phyloP scores from a whole-genome alignment of 2,113 vertebrate species.

The Dryoscopus gambensis region DNA sequence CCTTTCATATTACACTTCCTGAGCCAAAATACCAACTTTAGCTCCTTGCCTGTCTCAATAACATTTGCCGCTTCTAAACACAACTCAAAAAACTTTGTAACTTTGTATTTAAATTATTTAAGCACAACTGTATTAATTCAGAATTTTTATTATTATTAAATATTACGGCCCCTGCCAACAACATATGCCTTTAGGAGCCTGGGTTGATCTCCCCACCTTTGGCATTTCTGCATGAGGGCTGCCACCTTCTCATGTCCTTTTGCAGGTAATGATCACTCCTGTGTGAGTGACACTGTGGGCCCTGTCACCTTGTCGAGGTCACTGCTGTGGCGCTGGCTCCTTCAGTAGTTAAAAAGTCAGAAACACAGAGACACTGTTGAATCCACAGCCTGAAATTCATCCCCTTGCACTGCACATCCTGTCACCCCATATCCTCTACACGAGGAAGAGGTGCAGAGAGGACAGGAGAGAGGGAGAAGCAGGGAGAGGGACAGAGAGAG shows the following conservation, averaged over 20 bases:
- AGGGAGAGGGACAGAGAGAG: neutral
- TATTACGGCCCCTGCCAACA: neutral
- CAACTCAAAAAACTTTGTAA: neutral
- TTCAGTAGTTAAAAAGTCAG: neutral
- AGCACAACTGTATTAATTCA: neutral
- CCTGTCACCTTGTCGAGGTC: neutral
- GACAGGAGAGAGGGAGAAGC: neutral
- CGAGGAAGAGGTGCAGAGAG: neutral
- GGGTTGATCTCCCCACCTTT: neutral
- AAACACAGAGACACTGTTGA: neutral
- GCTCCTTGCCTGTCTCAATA: neutral
- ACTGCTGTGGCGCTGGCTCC: neutral
- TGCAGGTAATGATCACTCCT: neutral
- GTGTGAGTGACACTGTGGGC: neutral
- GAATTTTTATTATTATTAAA: neutral
- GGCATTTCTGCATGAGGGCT: neutral
- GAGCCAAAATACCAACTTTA: neutral
- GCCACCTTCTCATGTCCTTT: neutral
- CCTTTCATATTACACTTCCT: neutral
- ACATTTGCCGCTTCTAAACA: neutral
- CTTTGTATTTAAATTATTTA: neutral
- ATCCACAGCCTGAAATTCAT: neutral
- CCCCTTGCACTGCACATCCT: neutral
- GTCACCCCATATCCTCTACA: neutral
- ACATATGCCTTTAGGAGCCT: neutral